These are phyloP conservation scores for Taurulus bubalis DNA, from an alignment of 2,113 vertebrate genomes.

Conservation along the genomic window DNA sequence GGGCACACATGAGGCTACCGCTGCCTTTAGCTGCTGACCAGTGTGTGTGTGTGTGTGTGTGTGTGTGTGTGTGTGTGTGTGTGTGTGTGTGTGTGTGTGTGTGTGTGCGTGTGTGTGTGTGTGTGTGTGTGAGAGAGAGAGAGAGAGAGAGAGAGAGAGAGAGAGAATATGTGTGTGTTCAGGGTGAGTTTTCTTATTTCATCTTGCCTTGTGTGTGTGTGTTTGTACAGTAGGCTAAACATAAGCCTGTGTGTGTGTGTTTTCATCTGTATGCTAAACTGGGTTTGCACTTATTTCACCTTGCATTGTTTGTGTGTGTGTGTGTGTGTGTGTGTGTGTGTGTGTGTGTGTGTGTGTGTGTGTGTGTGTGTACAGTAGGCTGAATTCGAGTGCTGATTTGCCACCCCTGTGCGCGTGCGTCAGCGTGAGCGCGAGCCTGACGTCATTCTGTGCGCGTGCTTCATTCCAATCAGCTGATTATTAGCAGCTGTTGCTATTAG, in stretches of 20 bases:
- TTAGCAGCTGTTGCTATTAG: not conserved
- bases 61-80: constrained; percentile 13
- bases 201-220: constrained; percentile 28
- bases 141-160: not conserved
- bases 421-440: constrained; percentile 3
- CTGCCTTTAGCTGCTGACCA: constrained; percentile 82
- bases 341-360: constrained; percentile 6
- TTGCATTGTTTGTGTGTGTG: constrained; percentile 10
- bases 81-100: constrained; percentile 6
- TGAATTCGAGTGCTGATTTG: constrained; percentile 18
- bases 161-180: not conserved
- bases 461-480: constrained; percentile 30
- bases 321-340: not conserved
- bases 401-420: not conserved
- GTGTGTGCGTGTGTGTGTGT: not conserved
- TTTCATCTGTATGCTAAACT: constrained; percentile 38
- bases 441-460: constrained; percentile 15
- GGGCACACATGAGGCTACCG: constrained; percentile 80
- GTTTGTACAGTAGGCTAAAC: constrained; percentile 30
- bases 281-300: constrained; percentile 26
- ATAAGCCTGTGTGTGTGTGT: constrained; percentile 19
- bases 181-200: constrained; percentile 15
- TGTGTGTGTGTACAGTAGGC: constrained; percentile 7
- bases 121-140: not conserved
- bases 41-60: constrained; percentile 32